Evolutionary conservation across 1,140 invertebrate genomes (phyloP).

Genomic region (Diabrotica undecimpunctata): DNA sequence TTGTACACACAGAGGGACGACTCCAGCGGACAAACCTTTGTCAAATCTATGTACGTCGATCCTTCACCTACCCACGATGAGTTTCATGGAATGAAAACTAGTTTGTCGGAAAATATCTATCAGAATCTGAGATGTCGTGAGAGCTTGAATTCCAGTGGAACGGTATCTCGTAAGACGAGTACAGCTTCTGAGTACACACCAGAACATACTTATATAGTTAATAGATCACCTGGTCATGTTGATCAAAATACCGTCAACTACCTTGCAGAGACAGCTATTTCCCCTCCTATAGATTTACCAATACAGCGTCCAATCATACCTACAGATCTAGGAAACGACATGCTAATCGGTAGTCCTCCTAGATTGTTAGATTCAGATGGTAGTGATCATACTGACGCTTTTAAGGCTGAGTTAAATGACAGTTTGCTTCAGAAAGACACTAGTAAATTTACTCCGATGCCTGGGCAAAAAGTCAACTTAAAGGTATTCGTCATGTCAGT

Average conservation of each 20-base stretch:
- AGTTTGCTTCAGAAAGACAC: conserved; percentile 36
- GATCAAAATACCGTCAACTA: conserved; percentile 34
- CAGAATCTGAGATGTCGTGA: conserved; percentile 45
- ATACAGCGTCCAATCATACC: background rate
- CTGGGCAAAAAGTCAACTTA: conserved; percentile 41
- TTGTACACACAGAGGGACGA: conserved; percentile 34
- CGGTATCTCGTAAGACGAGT: conserved; percentile 53
- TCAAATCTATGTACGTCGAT: conserved; percentile 27
- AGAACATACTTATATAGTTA: conserved; percentile 48
- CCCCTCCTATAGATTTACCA: conserved; percentile 15
- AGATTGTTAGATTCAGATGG: background rate
- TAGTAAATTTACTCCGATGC: conserved; percentile 28
- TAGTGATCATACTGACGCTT: conserved; percentile 28
- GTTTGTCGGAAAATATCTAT: conserved; percentile 40
- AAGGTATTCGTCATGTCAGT: conserved; percentile 39
- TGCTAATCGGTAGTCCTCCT: background rate
- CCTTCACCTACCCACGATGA: conserved; percentile 25
- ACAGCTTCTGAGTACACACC: conserved; percentile 55
- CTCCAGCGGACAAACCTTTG: conserved; percentile 30
- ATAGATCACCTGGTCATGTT: conserved; percentile 19
- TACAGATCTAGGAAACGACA: background rate
- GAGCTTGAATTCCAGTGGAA: conserved; percentile 50
- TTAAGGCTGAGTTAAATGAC: conserved; percentile 36
- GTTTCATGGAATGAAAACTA: conserved; percentile 40
- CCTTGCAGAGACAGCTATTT: conserved; percentile 27